phyloP scores from a whole-genome alignment of 2,888 invertebrate species.

The Cantharis lateralis region DNA sequence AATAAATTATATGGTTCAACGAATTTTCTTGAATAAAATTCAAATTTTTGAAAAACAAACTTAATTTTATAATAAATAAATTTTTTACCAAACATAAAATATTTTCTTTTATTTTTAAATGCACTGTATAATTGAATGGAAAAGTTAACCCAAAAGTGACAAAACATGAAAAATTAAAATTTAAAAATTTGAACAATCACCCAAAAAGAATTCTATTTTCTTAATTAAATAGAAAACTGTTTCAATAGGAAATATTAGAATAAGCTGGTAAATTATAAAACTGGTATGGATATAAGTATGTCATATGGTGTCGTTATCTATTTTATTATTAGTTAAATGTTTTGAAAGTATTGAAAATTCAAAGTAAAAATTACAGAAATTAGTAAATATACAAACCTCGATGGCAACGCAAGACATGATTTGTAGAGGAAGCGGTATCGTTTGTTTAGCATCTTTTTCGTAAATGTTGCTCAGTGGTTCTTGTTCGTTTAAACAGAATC shows the following conservation, averaged over 20 bases:
- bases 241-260: not conserved
- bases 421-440: conserved; percentile 71
- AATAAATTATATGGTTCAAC: no score
- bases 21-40: no score
- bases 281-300: not conserved
- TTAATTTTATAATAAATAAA: no score
- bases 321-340: not conserved
- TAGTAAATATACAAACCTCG: conserved; percentile 63
- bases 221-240: not conserved
- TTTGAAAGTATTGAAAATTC: not conserved
- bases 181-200: not conserved
- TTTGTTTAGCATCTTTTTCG: conserved; percentile 65
- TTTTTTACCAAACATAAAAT: no score
- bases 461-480: conserved; percentile 69
- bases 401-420: conserved; percentile 78
- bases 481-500: conserved; percentile 73
- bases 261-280: not conserved
- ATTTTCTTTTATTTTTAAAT: not conserved
- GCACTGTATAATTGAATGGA: not conserved
- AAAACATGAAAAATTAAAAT: not conserved
- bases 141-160: not conserved
- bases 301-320: not conserved
- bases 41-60: no score
- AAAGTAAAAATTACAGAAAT: conserved; percentile 14
- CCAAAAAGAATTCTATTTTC: not conserved